Percentiles rank a stretch among this genome's conserved stretches.
Evolutionary conservation across 2,888 invertebrate genomes (phyloP).

Genomic region (Teleiodes luculella): DNA sequence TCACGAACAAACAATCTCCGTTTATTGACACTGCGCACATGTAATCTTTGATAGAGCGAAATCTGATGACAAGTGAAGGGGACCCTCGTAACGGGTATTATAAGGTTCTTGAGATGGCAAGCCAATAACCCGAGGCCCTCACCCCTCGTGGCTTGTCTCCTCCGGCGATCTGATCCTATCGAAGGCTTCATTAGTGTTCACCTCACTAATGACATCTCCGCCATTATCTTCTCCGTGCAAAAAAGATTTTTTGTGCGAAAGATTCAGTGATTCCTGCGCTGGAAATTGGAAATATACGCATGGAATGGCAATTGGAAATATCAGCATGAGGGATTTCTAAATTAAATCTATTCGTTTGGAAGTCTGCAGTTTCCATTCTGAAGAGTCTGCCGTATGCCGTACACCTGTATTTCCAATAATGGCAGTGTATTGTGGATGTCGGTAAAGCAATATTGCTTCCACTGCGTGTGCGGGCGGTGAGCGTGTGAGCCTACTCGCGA

Average conservation of each 20-base stretch:
- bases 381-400: background rate
- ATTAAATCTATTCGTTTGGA: background rate
- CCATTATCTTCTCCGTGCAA: slow-evolving; percentile 12
- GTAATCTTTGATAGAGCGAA: slow-evolving; percentile 10
- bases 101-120: slow-evolving; percentile 5
- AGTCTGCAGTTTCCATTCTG: background rate
- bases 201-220: slow-evolving; percentile 60
- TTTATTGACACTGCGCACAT: slow-evolving; percentile 7
- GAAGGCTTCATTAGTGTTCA: slow-evolving; percentile 69
- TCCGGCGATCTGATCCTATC: slow-evolving; percentile 47
- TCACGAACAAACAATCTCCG: background rate
- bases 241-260: background rate
- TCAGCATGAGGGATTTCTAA: background rate
- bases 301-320: background rate
- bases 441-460: slow-evolving; percentile 39
- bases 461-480: slow-evolving; percentile 11
- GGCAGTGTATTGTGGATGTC: slow-evolving; percentile 5
- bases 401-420: slow-evolving; percentile 7
- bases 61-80: slow-evolving; percentile 13
- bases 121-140: slow-evolving; percentile 5
- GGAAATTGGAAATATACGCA: background rate
- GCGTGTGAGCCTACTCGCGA: slow-evolving; percentile 8
- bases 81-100: slow-evolving; percentile 12
- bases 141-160: slow-evolving; percentile 17
- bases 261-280: background rate